A percentile compares a stretch with the other conserved stretches of the same genome.
These are phyloP conservation scores for Lucilia sericata DNA, from an alignment of 1,140 invertebrate genomes.

Conservation along the genomic window DNA sequence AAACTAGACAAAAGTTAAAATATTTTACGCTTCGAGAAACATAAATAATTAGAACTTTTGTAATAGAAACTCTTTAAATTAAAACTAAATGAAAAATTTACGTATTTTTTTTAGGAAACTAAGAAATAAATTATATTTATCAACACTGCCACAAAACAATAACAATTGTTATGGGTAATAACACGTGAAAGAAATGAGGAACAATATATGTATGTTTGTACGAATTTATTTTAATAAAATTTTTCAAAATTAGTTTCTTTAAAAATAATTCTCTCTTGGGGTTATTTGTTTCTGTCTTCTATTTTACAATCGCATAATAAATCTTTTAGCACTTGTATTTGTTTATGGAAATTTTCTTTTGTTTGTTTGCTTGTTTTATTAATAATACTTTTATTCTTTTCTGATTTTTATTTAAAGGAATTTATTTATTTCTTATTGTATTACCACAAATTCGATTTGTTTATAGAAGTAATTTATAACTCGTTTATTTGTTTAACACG, in stretches of 20 bases:
- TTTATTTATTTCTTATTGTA: neutral
- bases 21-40: neutral
- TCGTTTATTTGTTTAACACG: no score
- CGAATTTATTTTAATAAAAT: neutral
- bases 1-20: neutral
- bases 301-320: neutral
- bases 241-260: neutral
- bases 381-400: neutral
- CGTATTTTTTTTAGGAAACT: neutral
- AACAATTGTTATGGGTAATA: neutral
- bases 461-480: neutral
- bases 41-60: neutral
- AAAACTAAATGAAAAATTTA: neutral
- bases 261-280: neutral
- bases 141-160: neutral
- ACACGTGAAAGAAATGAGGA: neutral
- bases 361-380: neutral
- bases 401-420: neutral
- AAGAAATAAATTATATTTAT: neutral
- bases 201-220: neutral
- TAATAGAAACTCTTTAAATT: neutral
- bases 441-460: neutral
- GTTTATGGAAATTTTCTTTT: neutral
- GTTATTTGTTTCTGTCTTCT: neutral
- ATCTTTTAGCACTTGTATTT: neutral